Evolutionary conservation across 2,113 vertebrate genomes (phyloP).

Genomic region (Sturnira hondurensis): DNA sequence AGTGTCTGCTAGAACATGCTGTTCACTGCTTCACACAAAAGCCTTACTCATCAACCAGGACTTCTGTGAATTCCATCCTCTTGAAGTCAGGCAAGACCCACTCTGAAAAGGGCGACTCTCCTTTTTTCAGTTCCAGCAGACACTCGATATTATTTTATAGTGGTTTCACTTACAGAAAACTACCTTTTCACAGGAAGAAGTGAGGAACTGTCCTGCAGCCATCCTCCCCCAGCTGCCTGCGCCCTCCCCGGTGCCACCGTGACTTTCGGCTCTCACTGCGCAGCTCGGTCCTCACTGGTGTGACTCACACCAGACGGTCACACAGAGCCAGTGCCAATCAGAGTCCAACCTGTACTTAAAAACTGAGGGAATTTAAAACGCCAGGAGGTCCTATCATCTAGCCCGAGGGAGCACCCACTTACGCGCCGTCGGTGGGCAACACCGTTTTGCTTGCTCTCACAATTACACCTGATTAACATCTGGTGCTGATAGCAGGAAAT

Average conservation of each 20-base stretch:
- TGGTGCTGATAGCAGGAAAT: rapidly evolving
- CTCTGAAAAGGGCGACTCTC: neutral
- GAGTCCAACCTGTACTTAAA: neutral
- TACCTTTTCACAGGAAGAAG: neutral
- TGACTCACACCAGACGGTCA: rapidly evolving
- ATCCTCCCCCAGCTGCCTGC: neutral
- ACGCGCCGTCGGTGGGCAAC: rapidly evolving
- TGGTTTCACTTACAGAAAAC: too few species aligned
- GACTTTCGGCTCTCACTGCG: too few species aligned
- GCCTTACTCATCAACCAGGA: neutral
- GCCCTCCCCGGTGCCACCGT: too few species aligned
- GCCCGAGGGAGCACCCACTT: neutral
- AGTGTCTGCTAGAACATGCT: neutral
- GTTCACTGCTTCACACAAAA: rapidly evolving
- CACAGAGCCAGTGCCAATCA: neutral
- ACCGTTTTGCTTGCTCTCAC: neutral
- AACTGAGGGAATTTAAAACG: neutral
- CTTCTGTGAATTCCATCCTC: neutral
- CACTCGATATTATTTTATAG: rapidly evolving
- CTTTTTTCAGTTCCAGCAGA: neutral
- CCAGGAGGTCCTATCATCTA: neutral
- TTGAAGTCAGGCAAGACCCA: rapidly evolving
- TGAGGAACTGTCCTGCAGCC: rapidly evolving
- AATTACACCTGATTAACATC: rapidly evolving
- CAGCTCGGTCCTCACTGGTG: rapidly evolving